Evolutionary conservation across 2,113 vertebrate species (phyloP).

Genomic region (Marmota flaviventris): DNA sequence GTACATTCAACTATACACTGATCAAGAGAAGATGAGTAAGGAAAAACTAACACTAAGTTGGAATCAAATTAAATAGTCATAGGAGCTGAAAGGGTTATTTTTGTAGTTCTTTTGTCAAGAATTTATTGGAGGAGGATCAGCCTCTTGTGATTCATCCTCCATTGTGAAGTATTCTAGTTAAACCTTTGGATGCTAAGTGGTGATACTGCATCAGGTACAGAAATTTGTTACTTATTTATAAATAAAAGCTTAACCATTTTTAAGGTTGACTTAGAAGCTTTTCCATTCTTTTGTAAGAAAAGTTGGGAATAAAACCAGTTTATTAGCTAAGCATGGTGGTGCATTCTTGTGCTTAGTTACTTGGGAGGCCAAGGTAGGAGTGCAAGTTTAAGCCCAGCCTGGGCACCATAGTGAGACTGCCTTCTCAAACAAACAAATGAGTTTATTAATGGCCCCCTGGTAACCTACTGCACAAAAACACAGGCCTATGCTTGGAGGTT

Average conservation of each 20-base stretch:
- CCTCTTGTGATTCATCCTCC: constrained; percentile 50
- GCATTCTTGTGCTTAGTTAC: not conserved
- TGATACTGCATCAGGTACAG: not conserved
- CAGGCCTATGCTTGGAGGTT: not conserved
- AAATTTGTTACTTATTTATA: constrained; percentile 50
- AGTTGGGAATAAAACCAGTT: constrained; percentile 1
- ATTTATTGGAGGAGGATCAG: not conserved
- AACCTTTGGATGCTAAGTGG: constrained; percentile 39
- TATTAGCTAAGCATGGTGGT: not conserved
- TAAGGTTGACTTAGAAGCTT: constrained; percentile 10
- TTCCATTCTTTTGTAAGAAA: constrained; percentile 59
- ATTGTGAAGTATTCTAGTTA: constrained; percentile 50
- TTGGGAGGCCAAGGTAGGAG: not conserved
- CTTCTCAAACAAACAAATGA: not conserved
- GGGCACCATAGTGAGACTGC: not conserved
- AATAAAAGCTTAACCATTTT: not conserved
- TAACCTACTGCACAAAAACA: constrained; percentile 5
- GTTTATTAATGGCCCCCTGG: not conserved
- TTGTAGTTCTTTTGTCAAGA: constrained; percentile 51
- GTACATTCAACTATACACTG: not conserved
- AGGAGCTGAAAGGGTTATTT: constrained; percentile 30
- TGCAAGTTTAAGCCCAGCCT: not conserved
- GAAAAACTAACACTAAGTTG: not conserved
- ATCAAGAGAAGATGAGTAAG: constrained; percentile 12
- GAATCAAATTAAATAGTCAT: not conserved